Evolutionary conservation across 37 sponge, comb jelly and placozoan species (phyloP), one percentile per base, ranked within the genome.

Genomic region (Eunapius fragilis): DNA sequence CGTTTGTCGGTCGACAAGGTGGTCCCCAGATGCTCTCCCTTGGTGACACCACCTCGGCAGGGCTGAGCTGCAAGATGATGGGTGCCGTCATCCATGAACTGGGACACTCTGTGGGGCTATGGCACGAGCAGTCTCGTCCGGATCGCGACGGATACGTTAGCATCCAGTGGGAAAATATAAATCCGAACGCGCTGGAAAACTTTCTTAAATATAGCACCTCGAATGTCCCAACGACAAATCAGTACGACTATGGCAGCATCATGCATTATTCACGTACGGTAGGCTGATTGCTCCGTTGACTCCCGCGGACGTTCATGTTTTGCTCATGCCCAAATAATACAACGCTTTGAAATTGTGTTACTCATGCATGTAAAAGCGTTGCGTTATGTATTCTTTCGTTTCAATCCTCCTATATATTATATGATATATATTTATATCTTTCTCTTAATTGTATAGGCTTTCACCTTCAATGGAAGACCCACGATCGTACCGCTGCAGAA

Each of bases 91-190:
- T 91, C 13, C 96, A 96, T 67, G 96, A 96, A 81, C 74, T 96
- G 4, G 93, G 96, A 0, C 96, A 96, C 73, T 70, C 86, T 22
- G 69, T 96, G 24, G 96, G 96, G 23, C 89, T 93, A 83, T 90
- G 84, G 84, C 96, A 96, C 74, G 96, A 96, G 75, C 96, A 96
- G 37, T 84, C 89, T 5, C 83, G 96, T 0, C 89, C 96, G 3
- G 96, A 96, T 74, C 72, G 96, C 31, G 91, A 93, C 78, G 0
- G 33, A 2, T 90, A 93, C 72, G 86, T 96, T 2, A 48, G 72
- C 24, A 88, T 96, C 7, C 27, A 79, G 7, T 82, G 84, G 87
- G 72, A 82, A 31, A 93, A 96, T 77, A 93, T 96, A 2, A 9
- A 58, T 35, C 75, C 72, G 3, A 78, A 47, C 6, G 35, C 74